Base-by-base conservation (phyloP, 2,113 vertebrate genomes). In the Phrynosoma blainvillii region DNA sequence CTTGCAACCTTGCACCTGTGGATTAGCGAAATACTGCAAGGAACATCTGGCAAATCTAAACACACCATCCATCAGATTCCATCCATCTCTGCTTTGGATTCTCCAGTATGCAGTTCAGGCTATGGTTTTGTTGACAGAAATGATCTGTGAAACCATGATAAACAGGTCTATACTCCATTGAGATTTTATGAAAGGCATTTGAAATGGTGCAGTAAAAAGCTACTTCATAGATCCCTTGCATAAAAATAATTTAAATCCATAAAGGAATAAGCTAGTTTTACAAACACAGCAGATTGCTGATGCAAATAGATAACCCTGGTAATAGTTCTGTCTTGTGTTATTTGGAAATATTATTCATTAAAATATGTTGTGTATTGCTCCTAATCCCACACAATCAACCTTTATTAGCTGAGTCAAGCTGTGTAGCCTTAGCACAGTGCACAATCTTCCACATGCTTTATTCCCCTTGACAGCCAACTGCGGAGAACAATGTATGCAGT, bases 331-430 rank as follows among this genome's bases (percentile, higher is more conserved):
- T 83, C 74, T 85, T 90, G 66, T 88, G 54, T 36, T 89, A 77
- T 91, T 93, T 90, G 0, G 87, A 90, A 89, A 89, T 89, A 85
- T 4, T 75, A 76, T 88, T 92, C 80, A 85, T 94, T 90, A 94
- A 87, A 92, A 77, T 89, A 90, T 84, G 66, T 32, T 87, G 82
- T 78, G 90, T 89, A 89, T 91, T 89, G 52, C 68, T 89, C 8
- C 52, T 74, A 65, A 91, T 88, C 71, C 54, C 87, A 23, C 71
- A 84, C 56, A 40, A 88, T 88, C 59, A 84, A 85, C 84, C 68
- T 91, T 89, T 89, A 91, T 92, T 91, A 90, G 89, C 47, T 54
- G 70, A 92, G 71, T 82, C 89, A 93, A 93, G 66, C 89, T 93
- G 87, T 52, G 42, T 81, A 80, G 9, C 12, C 77, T 93, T 75